phyloP scores from a whole-genome alignment of 30 jellyfish, hydroid and myxozoan species.

The Sanderia malayensis region DNA sequence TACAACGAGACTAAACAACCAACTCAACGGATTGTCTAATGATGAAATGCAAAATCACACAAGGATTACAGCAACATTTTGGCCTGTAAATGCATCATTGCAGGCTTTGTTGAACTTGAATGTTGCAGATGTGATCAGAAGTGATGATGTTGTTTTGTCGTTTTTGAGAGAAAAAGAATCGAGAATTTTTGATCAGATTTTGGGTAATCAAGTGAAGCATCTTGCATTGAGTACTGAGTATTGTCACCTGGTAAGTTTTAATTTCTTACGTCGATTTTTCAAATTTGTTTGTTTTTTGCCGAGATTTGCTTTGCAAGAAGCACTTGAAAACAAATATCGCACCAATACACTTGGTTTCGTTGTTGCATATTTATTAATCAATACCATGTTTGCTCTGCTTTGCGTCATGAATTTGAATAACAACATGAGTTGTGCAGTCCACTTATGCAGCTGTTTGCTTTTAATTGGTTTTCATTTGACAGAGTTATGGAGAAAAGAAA shows the following conservation, averaged over 20 bases:
- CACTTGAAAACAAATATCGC: too few species aligned
- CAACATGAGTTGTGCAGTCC: too few species aligned
- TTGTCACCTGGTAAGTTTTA: conserved; percentile 42
- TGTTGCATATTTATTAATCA: too few species aligned
- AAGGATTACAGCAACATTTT: not conserved
- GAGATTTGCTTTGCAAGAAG: too few species aligned
- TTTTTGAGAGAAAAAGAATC: conserved; percentile 40
- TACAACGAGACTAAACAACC: not conserved
- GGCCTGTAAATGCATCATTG: not conserved
- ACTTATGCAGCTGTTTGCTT: too few species aligned
- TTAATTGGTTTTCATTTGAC: not conserved
- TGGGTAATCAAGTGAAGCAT: conserved; percentile 10
- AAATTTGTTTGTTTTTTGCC: too few species aligned
- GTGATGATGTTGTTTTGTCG: conserved; percentile 25
- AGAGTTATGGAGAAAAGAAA: not conserved
- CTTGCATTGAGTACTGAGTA: conserved; percentile 29
- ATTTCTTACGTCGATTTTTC: too few species aligned
- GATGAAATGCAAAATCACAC: not conserved
- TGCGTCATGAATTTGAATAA: too few species aligned
- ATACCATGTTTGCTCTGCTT: too few species aligned
- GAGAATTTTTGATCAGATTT: conserved; percentile 9
- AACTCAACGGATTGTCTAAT: not conserved
- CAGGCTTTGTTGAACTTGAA: not conserved
- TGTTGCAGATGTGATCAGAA: not conserved
- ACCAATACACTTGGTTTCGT: too few species aligned